A percentile compares a stretch with the other conserved stretches of the same genome.
Evolutionary conservation across 92 coral and sea anemone species (phyloP).

Genomic region (Parazoanthus darwini): DNA sequence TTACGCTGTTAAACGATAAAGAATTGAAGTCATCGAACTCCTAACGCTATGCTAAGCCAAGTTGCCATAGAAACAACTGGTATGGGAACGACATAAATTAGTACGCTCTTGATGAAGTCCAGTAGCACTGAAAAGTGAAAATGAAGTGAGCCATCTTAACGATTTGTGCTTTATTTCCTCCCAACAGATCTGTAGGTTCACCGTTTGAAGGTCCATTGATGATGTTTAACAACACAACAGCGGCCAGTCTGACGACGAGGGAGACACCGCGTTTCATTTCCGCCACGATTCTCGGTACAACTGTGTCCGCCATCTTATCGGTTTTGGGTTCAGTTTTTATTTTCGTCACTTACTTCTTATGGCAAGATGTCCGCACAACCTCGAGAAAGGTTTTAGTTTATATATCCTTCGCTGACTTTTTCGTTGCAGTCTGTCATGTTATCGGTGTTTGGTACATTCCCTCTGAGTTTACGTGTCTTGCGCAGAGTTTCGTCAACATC

Average conservation of each 20-base stretch:
- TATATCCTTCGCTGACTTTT: slow-evolving; percentile 23
- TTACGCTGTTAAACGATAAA: too few species aligned
- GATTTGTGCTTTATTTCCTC: too few species aligned
- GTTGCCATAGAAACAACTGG: too few species aligned
- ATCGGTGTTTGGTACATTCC: slow-evolving; percentile 24
- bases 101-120: too few species aligned
- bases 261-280: neutral
- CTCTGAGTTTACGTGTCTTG: neutral
- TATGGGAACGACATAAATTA: too few species aligned
- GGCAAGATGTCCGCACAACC: slow-evolving; percentile 25
- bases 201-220: too few species aligned
- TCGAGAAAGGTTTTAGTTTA: slow-evolving; percentile 26
- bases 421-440: slow-evolving; percentile 16
- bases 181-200: too few species aligned
- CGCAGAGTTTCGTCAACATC: slow-evolving; percentile 5
- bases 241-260: neutral
- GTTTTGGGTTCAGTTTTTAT: slow-evolving; percentile 8
- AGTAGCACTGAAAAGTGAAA: too few species aligned
- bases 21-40: too few species aligned
- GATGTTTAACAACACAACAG: neutral
- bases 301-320: slow-evolving; percentile 18
- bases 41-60: too few species aligned
- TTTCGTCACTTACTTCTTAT: slow-evolving; percentile 10
- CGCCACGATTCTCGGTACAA: neutral
- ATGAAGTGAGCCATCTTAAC: too few species aligned